Percentiles rank a stretch among this genome's conserved stretches.
These are phyloP conservation scores for Eupithecia inturbata DNA, from an alignment of 2,888 invertebrate genomes.

Conservation along the genomic window DNA sequence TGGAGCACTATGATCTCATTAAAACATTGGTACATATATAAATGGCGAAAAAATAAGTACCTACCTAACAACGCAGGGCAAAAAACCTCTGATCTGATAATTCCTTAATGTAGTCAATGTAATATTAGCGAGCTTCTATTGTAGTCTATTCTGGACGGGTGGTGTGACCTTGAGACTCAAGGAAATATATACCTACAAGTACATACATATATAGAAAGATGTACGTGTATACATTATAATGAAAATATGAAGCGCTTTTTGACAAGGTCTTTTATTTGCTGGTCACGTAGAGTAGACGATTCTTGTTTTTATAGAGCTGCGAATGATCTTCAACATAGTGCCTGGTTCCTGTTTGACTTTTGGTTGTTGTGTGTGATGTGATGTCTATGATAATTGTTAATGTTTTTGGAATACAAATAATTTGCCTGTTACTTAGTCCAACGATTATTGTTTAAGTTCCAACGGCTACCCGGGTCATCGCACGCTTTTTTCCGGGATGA, in stretches of 20 bases:
- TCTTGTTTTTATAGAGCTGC: conserved; percentile 54
- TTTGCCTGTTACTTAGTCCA: not conserved
- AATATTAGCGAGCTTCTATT: conserved; percentile 18
- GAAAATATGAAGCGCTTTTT: conserved; percentile 50
- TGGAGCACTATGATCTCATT: not conserved
- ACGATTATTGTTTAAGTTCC: not conserved
- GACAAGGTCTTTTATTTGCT: conserved; percentile 58
- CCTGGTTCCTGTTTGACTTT: conserved; percentile 56
- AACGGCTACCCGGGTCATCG: too few species aligned
- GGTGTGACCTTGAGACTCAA: conserved; percentile 51
- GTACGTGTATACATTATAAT: not conserved
- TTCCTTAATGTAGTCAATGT: not conserved
- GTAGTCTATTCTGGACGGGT: conserved; percentile 59
- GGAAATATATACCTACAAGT: conserved; percentile 29
- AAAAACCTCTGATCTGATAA: conserved; percentile 4
- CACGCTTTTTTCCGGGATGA: not conserved
- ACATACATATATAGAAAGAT: too few species aligned
- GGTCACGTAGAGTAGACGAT: conserved; percentile 62
- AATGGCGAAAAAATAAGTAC: not conserved
- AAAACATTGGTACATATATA: not conserved
- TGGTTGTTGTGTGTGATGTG: not conserved
- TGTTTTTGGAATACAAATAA: not conserved
- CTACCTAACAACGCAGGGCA: not conserved
- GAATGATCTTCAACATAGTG: conserved; percentile 38
- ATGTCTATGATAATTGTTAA: too few species aligned